These are phyloP conservation scores for Rhodinocichla rosea DNA, from an alignment of 2,113 vertebrate species.

Conservation along the genomic window DNA sequence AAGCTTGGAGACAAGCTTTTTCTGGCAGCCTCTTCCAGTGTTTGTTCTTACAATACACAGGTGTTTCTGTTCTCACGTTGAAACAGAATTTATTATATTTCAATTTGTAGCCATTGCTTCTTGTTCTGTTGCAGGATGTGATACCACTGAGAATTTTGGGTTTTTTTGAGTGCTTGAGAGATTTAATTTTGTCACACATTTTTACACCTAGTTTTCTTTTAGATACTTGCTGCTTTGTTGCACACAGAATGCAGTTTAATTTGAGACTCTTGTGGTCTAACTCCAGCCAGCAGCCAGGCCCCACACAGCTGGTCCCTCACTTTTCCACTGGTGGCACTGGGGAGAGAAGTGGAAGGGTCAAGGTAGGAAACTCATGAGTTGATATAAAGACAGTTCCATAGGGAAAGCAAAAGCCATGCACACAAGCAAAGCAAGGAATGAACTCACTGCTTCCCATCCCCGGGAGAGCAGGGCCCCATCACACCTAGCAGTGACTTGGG, in stretches of 20 bases:
- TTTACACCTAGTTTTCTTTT: background rate
- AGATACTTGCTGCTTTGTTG: background rate
- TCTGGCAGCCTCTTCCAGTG: background rate
- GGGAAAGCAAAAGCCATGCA: fast-evolving
- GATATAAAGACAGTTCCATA: background rate
- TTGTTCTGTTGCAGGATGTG: background rate
- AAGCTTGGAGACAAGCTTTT: background rate
- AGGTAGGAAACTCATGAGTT: fast-evolving
- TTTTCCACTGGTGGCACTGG: too few species aligned
- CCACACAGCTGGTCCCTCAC: background rate
- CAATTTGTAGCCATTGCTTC: background rate
- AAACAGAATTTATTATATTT: background rate
- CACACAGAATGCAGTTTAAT: background rate
- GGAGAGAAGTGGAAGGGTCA: background rate
- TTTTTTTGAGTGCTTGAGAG: background rate
- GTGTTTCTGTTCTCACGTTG: fast-evolving
- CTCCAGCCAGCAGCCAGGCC: background rate
- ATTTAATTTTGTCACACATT: background rate
- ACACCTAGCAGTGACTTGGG: background rate
- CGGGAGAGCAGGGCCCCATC: background rate
- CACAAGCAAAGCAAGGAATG: background rate
- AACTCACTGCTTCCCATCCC: background rate
- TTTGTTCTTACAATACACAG: background rate
- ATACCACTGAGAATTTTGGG: background rate
- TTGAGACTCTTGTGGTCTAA: background rate